These are phyloP conservation scores for Stenolophus ochropezus DNA, from an alignment of 2,888 invertebrate genomes.

Conservation along the genomic window DNA sequence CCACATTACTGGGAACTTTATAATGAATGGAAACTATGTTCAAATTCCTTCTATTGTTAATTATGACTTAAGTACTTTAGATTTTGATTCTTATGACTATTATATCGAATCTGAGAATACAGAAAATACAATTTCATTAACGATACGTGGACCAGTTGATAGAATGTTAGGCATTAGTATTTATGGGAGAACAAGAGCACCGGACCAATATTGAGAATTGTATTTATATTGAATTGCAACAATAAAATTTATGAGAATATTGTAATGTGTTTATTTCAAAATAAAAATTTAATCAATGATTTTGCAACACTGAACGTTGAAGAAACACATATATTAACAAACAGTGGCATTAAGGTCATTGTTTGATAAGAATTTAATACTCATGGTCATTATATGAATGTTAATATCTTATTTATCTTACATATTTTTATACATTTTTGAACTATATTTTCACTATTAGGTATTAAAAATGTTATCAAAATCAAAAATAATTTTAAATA, in stretches of 20 bases:
- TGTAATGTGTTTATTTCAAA: too few species aligned
- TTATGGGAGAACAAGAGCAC: not conserved
- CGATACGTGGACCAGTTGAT: not conserved
- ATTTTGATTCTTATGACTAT: not conserved
- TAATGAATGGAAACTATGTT: not conserved
- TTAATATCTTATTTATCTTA: not conserved
- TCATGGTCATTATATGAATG: not conserved
- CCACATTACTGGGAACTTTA: not conserved
- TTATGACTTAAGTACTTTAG: not conserved
- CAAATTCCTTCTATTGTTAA: slow-evolving; percentile 7
- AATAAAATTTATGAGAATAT: not conserved
- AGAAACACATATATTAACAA: not conserved
- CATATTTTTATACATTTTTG: not conserved
- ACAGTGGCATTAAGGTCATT: not conserved
- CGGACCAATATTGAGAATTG: not conserved
- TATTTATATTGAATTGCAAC: not conserved
- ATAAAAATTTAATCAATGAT: not conserved
- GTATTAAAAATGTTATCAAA: slow-evolving; percentile 64
- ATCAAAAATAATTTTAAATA: slow-evolving; percentile 62
- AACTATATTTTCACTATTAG: not conserved
- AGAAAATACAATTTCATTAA: not conserved
- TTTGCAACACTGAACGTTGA: not conserved
- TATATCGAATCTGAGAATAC: not conserved
- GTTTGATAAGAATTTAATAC: not conserved
- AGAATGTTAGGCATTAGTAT: not conserved